Evolutionary conservation across 2,797 vertebrate species (phyloP), one percentile per base, ranked within the genome.

Genomic region (Molossus alvarezi): DNA sequence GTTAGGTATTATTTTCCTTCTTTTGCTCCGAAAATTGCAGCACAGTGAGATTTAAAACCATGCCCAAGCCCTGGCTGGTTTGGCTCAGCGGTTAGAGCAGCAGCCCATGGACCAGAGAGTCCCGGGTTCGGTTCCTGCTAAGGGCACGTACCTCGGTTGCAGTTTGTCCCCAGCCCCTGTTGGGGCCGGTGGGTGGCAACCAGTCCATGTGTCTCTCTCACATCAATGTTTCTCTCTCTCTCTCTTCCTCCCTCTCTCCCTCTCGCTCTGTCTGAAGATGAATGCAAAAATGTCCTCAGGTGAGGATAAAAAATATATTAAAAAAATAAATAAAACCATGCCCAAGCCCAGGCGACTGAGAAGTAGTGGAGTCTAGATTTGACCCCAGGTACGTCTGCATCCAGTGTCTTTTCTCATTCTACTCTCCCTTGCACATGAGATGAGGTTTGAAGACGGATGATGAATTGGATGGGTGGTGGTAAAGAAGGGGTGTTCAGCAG

Each of bases 1-100:
- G 15, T 55, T 81, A 45, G 45, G 60, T 91, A 87, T 48, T 23
- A 45, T 29, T 62, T 93, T 67, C 11, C 23, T 25, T 20, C 23
- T 71, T 76, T 91, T 58, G 57, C 73, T 94, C 8, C 69, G 45
- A 73, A 88, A 94, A 91, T 69, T 75, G 23, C 21, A 65, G 25
- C 45, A 57, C 9, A 21, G 18, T 90, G 25, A 82, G 57, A 81
- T 27, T 69, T 83, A 91, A 81, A 77, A 45, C 15, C 57, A 65
- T 57, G n/a, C 1, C 45, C n/a, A 83, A 27, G 4, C 6, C 65
- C 33, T 83, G 0, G 1, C 25, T 45, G 41, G 41, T 45, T 45
- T 45, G 41, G 41, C 41, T 45, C 41, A 45, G 41, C 6, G 41
- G 41, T 45, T 45, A 45, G 41, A 45, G 41, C 41, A 6, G 4